These are phyloP conservation scores for Drosophila pseudoobscura DNA, from an alignment of 1,140 invertebrate species.

Conservation along the genomic window DNA sequence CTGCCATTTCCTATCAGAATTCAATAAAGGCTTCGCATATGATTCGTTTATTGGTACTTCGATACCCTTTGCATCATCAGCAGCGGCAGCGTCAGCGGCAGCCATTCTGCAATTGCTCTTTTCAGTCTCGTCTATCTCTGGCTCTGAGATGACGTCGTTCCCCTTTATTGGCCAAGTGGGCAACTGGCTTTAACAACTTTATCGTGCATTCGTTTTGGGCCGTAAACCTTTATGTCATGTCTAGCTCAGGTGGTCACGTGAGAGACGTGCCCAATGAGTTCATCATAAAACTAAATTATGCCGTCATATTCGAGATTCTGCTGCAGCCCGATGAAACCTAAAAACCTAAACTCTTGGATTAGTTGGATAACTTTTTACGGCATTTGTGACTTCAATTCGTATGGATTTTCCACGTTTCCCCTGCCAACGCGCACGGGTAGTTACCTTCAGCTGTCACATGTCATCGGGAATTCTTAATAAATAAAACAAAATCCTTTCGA, in stretches of 20 bases:
- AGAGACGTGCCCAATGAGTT: constrained; percentile 37
- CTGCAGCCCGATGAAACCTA: constrained; percentile 3
- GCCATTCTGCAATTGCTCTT: background rate
- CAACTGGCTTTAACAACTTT: constrained; percentile 38
- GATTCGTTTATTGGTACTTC: constrained; percentile 50
- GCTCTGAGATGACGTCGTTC: background rate
- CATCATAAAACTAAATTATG: constrained; percentile 22
- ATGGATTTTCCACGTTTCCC: background rate
- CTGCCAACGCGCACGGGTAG: no score
- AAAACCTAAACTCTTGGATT: constrained; percentile 4
- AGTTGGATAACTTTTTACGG: constrained; percentile 12
- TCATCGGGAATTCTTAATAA: constrained; percentile 4
- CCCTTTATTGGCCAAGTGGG: constrained; percentile 5
- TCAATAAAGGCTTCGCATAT: constrained; percentile 39
- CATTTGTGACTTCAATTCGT: background rate
- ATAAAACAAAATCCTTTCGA: constrained; percentile 31
- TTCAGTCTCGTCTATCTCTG: no score
- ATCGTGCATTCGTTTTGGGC: constrained; percentile 32
- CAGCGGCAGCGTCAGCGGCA: background rate
- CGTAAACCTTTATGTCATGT: constrained; percentile 41
- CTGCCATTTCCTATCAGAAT: constrained; percentile 29
- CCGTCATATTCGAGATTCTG: constrained; percentile 22
- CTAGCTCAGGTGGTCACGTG: constrained; percentile 36
- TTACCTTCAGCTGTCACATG: constrained; percentile 17
- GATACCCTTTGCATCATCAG: constrained; percentile 20